Percentiles rank a stretch among this genome's conserved stretches.
phyloP scores from a whole-genome alignment of 2,797 vertebrate species.

The Girardinus metallicus region DNA sequence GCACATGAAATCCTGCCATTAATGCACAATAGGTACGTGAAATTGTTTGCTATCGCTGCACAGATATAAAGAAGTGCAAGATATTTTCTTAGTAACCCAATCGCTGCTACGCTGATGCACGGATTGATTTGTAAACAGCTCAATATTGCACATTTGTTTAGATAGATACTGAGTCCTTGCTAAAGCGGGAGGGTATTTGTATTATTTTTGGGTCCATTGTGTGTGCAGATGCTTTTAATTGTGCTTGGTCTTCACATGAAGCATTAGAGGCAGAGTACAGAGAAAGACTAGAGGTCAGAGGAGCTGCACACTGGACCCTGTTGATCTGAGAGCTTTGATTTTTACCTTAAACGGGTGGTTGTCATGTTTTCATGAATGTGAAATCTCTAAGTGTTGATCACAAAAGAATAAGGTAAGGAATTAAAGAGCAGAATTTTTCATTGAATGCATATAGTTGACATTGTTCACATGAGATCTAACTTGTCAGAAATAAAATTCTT shows the following conservation, averaged over 20 bases:
- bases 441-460: background rate
- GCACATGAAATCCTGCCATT: constrained; percentile 40
- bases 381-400: constrained; percentile 6
- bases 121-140: constrained; percentile 32
- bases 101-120: constrained; percentile 19
- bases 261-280: constrained; percentile 24
- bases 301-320: constrained; percentile 20
- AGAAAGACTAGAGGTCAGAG: constrained; percentile 24
- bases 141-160: constrained; percentile 26
- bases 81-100: constrained; percentile 68
- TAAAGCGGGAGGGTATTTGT: constrained; percentile 28
- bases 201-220: constrained; percentile 43
- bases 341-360: background rate
- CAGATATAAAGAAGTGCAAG: constrained; percentile 1
- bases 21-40: constrained; percentile 49
- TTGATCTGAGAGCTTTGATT: background rate
- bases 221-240: constrained; percentile 13
- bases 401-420: constrained; percentile 56
- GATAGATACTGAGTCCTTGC: constrained; percentile 37
- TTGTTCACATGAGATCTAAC: background rate
- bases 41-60: constrained; percentile 37
- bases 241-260: constrained; percentile 48
- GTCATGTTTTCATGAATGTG: constrained; percentile 11
- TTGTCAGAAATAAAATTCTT: background rate
- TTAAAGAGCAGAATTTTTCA: background rate